These are phyloP conservation scores for Prionailurus bengalensis DNA, from an alignment of 2,113 vertebrate genomes.

Conservation along the genomic window DNA sequence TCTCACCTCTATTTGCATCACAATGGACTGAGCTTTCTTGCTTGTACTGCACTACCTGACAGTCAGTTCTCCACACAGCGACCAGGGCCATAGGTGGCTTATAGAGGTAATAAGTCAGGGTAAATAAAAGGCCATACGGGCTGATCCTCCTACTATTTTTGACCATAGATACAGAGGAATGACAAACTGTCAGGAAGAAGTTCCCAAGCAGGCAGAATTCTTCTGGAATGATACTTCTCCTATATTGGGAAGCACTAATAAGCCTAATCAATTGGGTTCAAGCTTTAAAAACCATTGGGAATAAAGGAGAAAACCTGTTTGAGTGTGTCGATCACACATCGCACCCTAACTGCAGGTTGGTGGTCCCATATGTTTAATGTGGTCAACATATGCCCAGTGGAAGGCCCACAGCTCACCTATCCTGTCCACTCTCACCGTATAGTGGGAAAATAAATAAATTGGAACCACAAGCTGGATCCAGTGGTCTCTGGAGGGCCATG, in stretches of 20 bases:
- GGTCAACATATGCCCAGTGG: accelerated
- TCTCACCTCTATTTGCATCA: not conserved
- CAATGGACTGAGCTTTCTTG: not conserved
- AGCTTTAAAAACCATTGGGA: not conserved
- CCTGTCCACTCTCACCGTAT: not conserved
- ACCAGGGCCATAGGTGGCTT: not conserved
- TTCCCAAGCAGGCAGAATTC: not conserved
- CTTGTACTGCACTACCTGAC: not conserved
- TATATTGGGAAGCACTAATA: not conserved
- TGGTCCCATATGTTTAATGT: accelerated
- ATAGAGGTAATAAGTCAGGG: not conserved
- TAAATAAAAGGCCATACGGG: not conserved
- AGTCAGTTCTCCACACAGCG: not conserved
- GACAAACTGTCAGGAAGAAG: not conserved
- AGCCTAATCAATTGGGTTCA: not conserved
- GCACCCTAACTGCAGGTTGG: accelerated
- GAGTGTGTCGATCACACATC: not conserved
- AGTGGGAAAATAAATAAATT: not conserved
- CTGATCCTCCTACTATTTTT: not conserved
- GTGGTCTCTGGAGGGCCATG: accelerated
- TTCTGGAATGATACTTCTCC: not conserved
- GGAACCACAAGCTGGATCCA: not conserved
- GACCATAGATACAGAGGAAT: not conserved
- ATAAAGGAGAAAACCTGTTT: not conserved
- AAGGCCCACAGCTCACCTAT: not conserved